Base-by-base conservation (phyloP, 2,113 vertebrate species). In the Phrynosoma platyrhinos region DNA sequence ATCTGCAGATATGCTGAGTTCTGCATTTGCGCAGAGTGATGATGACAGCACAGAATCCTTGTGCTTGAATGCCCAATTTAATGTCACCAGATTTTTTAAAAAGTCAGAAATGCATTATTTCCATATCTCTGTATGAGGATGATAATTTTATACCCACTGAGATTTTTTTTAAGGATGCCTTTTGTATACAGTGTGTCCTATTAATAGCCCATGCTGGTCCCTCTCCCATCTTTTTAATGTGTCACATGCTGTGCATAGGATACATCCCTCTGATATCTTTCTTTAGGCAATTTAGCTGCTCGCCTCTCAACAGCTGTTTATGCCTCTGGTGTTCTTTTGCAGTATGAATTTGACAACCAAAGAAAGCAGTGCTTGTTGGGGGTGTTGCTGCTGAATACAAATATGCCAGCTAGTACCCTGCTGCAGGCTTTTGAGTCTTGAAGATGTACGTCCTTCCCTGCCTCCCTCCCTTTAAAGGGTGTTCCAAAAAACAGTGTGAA, bases 401-500 rank as follows among this genome's bases (percentile, higher is more conserved):
- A 87, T 62, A 30, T 83, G 27, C 88, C 72, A 89, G 27, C 53
- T 82, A 42, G 76, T 66, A 72, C 80, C 79, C 83, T 88, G 13
- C 16, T 40, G 14, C 74, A 64, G 55, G 42, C 88, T 89, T 62
- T 66, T 2, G 80, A 36, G 62, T 74, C 90, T n/a, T 86, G 77
- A 64, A 85, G 3, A 47, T 47, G 82, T 40, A 90, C 47, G 68
- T 36, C 12, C 23, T n/a, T 40, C 23, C 9, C 7, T 40, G 21
- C 13, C 4, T n/a, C 10, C 4, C 5, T 68, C 2, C 16, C 21
- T 72, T 40, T 72, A 27, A 42, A 71, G 32, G 36, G 14, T 9
- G 20, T 82, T 84, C 84, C 86, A 90, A 91, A 91, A 66, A 52
- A 42, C 92, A 30, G 8, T 64, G 53, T 90, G 87, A 89, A 83